Conservation (phyloP, 37 sponge, comb jelly and placozoan genomes). For the Petrosia ficiformis region DNA sequence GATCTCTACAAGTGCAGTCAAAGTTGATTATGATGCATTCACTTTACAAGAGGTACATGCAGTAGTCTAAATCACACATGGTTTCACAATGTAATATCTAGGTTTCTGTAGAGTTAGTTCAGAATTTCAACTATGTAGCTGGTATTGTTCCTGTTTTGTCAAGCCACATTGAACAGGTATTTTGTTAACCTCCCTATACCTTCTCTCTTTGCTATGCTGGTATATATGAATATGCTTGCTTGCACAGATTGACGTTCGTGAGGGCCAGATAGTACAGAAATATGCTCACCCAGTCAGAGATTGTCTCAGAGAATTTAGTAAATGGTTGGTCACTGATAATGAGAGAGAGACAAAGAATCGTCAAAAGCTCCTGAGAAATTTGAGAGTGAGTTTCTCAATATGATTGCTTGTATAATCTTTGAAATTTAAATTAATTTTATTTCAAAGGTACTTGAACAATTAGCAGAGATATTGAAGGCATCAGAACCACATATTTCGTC, state of each 20-base stretch:
- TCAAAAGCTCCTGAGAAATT: constrained; percentile 69
- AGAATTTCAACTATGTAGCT: constrained; percentile 57
- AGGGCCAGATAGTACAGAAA: constrained; percentile 1
- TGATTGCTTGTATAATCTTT: not conserved
- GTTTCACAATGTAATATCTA: not conserved
- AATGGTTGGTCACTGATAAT: not conserved
- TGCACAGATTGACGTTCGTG: too few species aligned
- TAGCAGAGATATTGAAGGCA: constrained; percentile 11
- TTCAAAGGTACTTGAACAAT: constrained; percentile 13
- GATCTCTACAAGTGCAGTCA: not conserved
- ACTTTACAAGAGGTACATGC: constrained; percentile 35
- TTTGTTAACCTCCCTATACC: not conserved
- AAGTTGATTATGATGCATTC: constrained; percentile 41
- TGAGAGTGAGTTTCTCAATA: constrained; percentile 15
- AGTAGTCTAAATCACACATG: not conserved
- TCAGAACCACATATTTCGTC: not conserved
- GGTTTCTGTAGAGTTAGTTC: constrained; percentile 44
- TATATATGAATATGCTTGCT: too few species aligned
- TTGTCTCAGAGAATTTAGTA: not conserved
- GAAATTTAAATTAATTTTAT: not conserved
- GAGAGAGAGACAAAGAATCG: constrained; percentile 34
- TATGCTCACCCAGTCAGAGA: not conserved
- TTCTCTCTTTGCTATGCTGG: too few species aligned
- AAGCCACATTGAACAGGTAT: constrained; percentile 38
- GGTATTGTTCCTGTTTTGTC: constrained; percentile 61